Evolutionary conservation across 2,888 invertebrate species (phyloP), one percentile per base, ranked within the genome.

Genomic region (Limnephilus rhombicus): DNA sequence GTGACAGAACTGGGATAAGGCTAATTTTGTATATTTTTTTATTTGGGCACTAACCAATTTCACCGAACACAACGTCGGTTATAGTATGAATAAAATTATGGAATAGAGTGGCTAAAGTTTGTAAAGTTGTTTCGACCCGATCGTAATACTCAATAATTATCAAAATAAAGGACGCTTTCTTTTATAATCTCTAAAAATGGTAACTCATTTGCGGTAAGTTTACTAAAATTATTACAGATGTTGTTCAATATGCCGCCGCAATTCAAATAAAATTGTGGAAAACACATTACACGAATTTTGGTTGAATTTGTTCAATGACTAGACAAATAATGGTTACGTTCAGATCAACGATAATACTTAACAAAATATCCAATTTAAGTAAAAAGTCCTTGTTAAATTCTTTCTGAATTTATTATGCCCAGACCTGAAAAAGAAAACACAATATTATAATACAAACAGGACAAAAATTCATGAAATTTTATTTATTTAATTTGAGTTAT

Each of bases 351-450:
- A 45, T 34, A 90, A 90, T 89, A 89, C 82, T 45, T 90, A 90
- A 29, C 31, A 82, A 13, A 68, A 90, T 45, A 90, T 82, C 41
- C 68, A 81, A 90, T 53, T 82, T 45, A 29, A 90, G 45, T 80
- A 90, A n/a, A 37, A 31, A 90, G 81, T 68, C 68, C 68, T 24
- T 68, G 24, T 68, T 24, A 68, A 90, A 45, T 82, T 90, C 90
- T 49, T 82, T 82, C 34, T 82, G 34, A 88, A 89, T 37, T 85
- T 68, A 68, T 91, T 86, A 91, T 86, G 91, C 91, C 91, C 91
- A 91, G 13, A 91, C 91, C 91, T 91, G 86, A 91, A 91, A 91
- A 41, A 86, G 29, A 91, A 80, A 91, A 29, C 80, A 80, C n/a
- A 90, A 68, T 24, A 68, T 68, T 68, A 68, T 9, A 68, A 68